Percentiles rank a stretch among this genome's conserved stretches.
phyloP scores from a whole-genome alignment of 2,888 invertebrate species.

The Ichneumon xanthorius region DNA sequence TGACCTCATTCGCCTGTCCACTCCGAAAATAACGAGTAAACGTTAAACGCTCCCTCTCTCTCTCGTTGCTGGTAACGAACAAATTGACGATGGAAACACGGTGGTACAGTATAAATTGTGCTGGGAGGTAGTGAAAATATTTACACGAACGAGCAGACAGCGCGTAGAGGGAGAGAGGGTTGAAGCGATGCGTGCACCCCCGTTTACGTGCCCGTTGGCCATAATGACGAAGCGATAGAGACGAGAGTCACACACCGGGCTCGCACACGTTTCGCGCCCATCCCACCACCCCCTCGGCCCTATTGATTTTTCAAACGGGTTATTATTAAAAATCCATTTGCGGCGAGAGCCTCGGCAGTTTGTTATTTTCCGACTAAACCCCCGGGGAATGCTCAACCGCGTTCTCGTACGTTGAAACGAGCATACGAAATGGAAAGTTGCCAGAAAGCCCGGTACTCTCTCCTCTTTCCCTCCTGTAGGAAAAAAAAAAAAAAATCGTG shows the following conservation, averaged over 20 bases:
- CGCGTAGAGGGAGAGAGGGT: constrained; percentile 6
- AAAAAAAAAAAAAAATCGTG: constrained; percentile 32
- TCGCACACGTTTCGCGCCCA: constrained; percentile 5
- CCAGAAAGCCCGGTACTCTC: constrained; percentile 51
- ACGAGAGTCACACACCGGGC: constrained; percentile 47
- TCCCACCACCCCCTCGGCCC: constrained; percentile 9
- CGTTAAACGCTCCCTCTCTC: constrained; percentile 25
- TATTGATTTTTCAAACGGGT: constrained; percentile 70
- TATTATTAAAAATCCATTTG: constrained; percentile 74
- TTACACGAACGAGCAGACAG: constrained; percentile 63
- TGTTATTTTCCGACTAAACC: constrained; percentile 60
- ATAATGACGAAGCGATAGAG: constrained; percentile 76
- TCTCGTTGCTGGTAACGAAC: constrained; percentile 15
- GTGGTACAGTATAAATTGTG: constrained; percentile 41
- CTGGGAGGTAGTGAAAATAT: constrained; percentile 61
- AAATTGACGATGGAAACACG: constrained; percentile 47
- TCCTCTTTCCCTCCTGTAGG: constrained; percentile 2
- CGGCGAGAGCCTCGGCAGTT: constrained; percentile 59
- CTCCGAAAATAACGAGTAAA: constrained; percentile 47
- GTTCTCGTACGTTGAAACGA: constrained; percentile 57
- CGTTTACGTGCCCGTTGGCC: constrained; percentile 65
- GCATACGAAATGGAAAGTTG: constrained; percentile 65
- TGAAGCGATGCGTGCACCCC: constrained; percentile 30
- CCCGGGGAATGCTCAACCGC: constrained; percentile 49
- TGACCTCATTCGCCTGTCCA: constrained; percentile 49